phyloP scores from a whole-genome alignment of 2,888 invertebrate species.

The Drosophila percnosoma region DNA sequence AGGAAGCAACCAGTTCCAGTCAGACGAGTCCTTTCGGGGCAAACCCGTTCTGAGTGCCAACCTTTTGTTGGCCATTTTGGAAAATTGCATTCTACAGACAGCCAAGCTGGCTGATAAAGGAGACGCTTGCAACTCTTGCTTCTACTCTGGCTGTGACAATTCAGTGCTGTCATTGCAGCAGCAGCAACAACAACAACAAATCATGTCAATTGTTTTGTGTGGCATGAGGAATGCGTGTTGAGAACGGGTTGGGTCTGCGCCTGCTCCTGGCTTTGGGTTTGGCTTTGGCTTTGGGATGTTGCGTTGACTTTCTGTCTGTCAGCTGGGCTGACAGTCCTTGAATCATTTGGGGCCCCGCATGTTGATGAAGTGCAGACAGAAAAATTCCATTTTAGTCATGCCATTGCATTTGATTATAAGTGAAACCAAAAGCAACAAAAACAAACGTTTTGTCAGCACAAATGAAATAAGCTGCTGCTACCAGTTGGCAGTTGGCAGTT shows the following conservation, averaged over 20 bases:
- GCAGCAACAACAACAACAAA: conserved; percentile 64
- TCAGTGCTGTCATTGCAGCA: conserved; percentile 58
- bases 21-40: conserved; percentile 45
- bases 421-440: conserved; percentile 33
- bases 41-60: conserved; percentile 56
- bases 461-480: conserved; percentile 29
- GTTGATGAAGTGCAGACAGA: conserved; percentile 79
- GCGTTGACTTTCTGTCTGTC: conserved; percentile 57
- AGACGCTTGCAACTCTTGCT: conserved; percentile 34
- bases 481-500: not conserved
- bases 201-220: conserved; percentile 80
- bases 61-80: conserved; percentile 66
- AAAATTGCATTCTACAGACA: conserved; percentile 61
- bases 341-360: conserved; percentile 62
- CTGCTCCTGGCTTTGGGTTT: not conserved
- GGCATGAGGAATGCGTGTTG: conserved; percentile 80
- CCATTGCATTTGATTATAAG: conserved; percentile 77
- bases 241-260: conserved; percentile 53
- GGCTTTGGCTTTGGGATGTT: conserved; percentile 20
- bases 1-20: conserved; percentile 46
- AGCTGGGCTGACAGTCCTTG: conserved; percentile 32
- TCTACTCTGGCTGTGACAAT: conserved; percentile 57
- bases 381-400: conserved; percentile 80
- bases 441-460: conserved; percentile 14
- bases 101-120: conserved; percentile 26